A percentile compares a stretch with the other conserved stretches of the same genome.
Evolutionary conservation across 2,797 vertebrate genomes (phyloP).

Genomic region (Melanotaenia maccullochi): DNA sequence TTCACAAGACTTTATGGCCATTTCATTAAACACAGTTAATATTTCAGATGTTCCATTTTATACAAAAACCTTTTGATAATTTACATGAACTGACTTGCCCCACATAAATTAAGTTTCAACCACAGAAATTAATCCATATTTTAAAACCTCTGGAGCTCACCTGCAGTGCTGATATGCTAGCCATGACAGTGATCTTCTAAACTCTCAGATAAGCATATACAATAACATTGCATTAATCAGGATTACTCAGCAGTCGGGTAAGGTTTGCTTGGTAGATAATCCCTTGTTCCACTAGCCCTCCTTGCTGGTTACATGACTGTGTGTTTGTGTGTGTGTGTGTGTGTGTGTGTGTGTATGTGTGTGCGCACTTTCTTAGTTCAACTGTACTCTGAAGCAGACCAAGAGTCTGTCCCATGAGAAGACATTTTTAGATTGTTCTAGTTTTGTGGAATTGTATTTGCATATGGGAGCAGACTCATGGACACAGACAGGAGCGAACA

Average conservation of each 20-base stretch:
- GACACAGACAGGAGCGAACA: conserved; percentile 37
- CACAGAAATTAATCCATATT: conserved; percentile 15
- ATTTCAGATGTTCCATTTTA: neutral
- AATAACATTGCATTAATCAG: conserved; percentile 62
- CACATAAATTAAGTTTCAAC: conserved; percentile 6
- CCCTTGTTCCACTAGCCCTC: conserved; percentile 41
- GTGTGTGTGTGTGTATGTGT: neutral
- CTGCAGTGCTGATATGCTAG: conserved; percentile 27
- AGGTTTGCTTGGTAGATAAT: conserved; percentile 68
- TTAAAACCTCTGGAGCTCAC: conserved; percentile 13
- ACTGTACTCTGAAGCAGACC: conserved; percentile 61
- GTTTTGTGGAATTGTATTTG: conserved; percentile 53
- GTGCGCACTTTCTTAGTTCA: conserved; percentile 53
- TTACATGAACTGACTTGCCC: neutral
- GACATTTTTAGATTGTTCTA: conserved; percentile 71
- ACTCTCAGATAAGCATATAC: conserved; percentile 50
- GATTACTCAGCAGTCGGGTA: conserved; percentile 62
- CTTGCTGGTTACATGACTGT: conserved; percentile 51
- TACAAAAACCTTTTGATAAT: conserved; percentile 1
- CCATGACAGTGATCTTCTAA: conserved; percentile 47
- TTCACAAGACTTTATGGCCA: neutral
- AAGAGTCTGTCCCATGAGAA: conserved; percentile 67
- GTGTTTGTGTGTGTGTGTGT: conserved; percentile 10
- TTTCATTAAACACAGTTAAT: neutral
- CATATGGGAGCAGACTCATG: conserved; percentile 52